Evolutionary conservation across 2,113 vertebrate genomes (phyloP), one percentile per base, ranked within the genome.

Genomic region (Synodontis membranacea): DNA sequence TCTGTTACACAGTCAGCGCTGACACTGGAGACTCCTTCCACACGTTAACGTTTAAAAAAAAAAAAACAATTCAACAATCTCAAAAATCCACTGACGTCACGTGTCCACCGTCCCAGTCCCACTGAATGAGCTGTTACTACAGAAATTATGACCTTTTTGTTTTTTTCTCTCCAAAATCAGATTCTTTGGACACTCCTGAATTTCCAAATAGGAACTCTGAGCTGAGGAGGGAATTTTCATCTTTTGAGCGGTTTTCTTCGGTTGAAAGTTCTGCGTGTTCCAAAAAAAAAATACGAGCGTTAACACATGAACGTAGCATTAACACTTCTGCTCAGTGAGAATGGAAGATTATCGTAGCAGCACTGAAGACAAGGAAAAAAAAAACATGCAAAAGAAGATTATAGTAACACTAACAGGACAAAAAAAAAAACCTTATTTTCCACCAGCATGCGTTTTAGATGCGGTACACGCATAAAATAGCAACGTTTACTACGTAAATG

Each of bases 11-110:
- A 21, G 48, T 6, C 52, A 21, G 48, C 14, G 50, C 52, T 39
- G 34, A 8, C 52, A 54, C 76, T 79, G 76, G 48, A 79, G 76
- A 80, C 19, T 54, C 34, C 42, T 39, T 76, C 74, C 74, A 28
- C 3, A 48, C 0, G 12, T 48, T 17, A 48, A 48, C 17, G 74
- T n/a, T 31, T 48, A 14, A 44, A 74, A 3, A 34, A 19, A 37
- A 70, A 2, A 42, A 23, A 44, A 74, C 31, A 15, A 44, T 44
- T 23, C 9, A 72, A 28, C 21, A 28, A 28, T 10, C 25, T 72
- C 37, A 2, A 44, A 72, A 42, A 72, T 12, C 66, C 5, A 14
- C 34, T 66, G 64, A 70, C 25, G 37, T 25, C 2, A 21, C 25
- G 39, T 21, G 21, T 23, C 23, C 5, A 4, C n/a, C 7, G 72